Evolutionary conservation across 1,140 invertebrate genomes (phyloP), one percentile per base, ranked within the genome.

Genomic region (Drosophila ficusphila): DNA sequence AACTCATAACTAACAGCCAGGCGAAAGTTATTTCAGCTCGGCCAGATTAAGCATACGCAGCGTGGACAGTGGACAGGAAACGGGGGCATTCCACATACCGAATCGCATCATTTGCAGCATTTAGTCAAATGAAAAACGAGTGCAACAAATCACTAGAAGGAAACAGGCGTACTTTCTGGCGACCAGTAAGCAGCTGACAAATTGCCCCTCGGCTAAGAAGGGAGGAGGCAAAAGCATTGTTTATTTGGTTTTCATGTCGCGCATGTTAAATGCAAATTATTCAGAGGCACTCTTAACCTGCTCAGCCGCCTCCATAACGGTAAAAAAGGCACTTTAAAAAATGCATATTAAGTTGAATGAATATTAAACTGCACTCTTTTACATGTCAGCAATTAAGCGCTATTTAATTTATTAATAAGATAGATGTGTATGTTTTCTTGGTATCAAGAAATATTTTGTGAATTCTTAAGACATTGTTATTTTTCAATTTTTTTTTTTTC

Each of bases 221-320:
- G 34, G 21, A 38, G 31, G 54, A 19, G 46, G 12, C 16, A 47
- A 79, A 76, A 78, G 76, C 72, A 54, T 86, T 85, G 81, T 85
- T 79, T 85, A 85, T 85, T 85, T 76, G 81, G 36, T 56, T 85
- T 86, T 85, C 81, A 85, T 85, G 81, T 85, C 81, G 81, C 81
- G 81, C 81, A 85, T 85, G 81, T 85, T 85, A 86, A 85, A 79
- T 86, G 76, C 76, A 85, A 85, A 85, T 85, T 85, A 85, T 86
- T 85, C 81, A 85, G 41, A 69, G 73, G 62, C 64, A 73, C 72
- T 57, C 25, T 79, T 68, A 76, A 56, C 64, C 79, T 81, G 54
- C 44, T 61, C 34, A 29, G 47, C 27, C 60, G 49, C 23, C 44
- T 9, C n/a, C 38, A 42, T 44, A 46, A 18, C 33, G 16, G 41